phyloP scores from a whole-genome alignment of 2,113 vertebrate genomes.

The Heloderma charlesbogerti region DNA sequence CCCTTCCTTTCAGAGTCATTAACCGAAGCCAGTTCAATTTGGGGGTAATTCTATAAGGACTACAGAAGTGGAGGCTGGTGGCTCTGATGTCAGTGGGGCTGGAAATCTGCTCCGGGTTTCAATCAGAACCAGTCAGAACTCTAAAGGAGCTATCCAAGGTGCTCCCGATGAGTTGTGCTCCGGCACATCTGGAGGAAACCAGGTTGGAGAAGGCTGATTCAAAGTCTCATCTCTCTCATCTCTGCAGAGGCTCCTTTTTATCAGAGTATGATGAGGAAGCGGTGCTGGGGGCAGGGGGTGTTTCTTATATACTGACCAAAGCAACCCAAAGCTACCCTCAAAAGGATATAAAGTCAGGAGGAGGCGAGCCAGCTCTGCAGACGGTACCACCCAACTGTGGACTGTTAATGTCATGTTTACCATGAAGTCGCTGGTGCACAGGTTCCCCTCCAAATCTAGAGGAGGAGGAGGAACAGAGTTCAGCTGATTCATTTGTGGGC shows the following conservation, averaged over 20 bases:
- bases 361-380: conserved; percentile 63
- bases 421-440: conserved; percentile 63
- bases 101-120: not conserved
- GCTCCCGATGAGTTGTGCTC: no score
- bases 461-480: not conserved
- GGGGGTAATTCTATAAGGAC: not conserved
- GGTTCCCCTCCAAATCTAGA: conserved; percentile 68
- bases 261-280: not conserved
- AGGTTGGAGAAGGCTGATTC: not conserved
- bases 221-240: no score
- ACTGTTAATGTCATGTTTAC: conserved; percentile 76
- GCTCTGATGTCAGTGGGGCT: no score
- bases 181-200: no score
- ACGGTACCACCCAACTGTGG: conserved; percentile 78
- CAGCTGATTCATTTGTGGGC: not conserved
- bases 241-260: not conserved
- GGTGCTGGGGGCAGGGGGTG: rapidly evolving
- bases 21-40: no score
- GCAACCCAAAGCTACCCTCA: not conserved
- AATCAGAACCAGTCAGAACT: no score
- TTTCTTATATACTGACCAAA: not conserved
- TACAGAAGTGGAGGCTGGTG: not conserved
- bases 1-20: not conserved
- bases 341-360: conserved; percentile 77
- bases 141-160: no score